Evolutionary conservation across 1,140 invertebrate genomes (phyloP).

Genomic region (Octopus sinensis): DNA sequence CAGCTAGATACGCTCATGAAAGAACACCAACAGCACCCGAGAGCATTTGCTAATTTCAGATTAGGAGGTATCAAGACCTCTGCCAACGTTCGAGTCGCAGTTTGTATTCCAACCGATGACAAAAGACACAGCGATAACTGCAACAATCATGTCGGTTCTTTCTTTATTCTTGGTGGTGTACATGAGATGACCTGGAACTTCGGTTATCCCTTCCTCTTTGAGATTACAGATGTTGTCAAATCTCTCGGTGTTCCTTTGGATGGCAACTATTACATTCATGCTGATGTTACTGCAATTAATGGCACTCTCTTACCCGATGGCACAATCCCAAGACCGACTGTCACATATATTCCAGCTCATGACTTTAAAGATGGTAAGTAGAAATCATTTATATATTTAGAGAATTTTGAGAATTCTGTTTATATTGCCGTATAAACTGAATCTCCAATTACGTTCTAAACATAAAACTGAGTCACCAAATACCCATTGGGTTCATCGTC

Average conservation of each 20-base stretch:
- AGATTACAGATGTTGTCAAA: constrained; percentile 24
- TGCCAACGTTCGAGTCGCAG: constrained; percentile 10
- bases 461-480: too few species aligned
- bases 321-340: constrained; percentile 20
- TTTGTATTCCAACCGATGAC: constrained; percentile 13
- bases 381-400: too few species aligned
- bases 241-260: background rate
- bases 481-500: too few species aligned
- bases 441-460: too few species aligned
- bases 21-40: constrained; percentile 7
- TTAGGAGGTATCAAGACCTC: constrained; percentile 25
- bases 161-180: constrained; percentile 32
- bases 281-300: constrained; percentile 26
- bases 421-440: too few species aligned
- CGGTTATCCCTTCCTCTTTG: constrained; percentile 25
- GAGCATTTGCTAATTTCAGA: constrained; percentile 25
- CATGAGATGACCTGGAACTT: constrained; percentile 31
- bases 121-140: constrained; percentile 21
- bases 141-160: constrained; percentile 26
- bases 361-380: constrained; percentile 26
- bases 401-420: too few species aligned
- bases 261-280: constrained; percentile 23
- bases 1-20: constrained; percentile 26
- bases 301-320: constrained; percentile 18
- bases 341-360: constrained; percentile 18